These are phyloP conservation scores for Thryonomys swinderianus DNA, from an alignment of 2,113 vertebrate species.

Conservation along the genomic window DNA sequence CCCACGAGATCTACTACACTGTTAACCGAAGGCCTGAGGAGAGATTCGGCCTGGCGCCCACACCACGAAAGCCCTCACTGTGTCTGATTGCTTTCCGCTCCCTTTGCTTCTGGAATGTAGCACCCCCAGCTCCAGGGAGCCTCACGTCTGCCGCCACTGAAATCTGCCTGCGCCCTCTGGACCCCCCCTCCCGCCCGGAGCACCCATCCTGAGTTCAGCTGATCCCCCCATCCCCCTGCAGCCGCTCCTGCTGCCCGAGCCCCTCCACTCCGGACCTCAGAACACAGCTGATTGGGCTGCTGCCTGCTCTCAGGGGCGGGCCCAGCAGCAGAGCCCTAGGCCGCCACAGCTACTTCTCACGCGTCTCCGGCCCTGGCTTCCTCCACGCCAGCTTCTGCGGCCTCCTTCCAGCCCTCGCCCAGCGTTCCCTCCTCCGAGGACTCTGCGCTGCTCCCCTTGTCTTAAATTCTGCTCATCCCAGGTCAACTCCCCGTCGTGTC, in stretches of 20 bases:
- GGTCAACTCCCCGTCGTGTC: not conserved
- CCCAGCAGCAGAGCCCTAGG: not conserved
- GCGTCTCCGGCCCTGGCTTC: not conserved
- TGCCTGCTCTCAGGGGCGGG: not conserved
- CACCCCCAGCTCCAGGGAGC: not conserved
- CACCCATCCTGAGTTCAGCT: not conserved
- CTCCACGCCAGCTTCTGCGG: rapidly evolving
- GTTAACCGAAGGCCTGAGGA: not conserved
- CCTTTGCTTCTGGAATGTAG: not conserved
- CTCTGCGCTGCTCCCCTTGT: not conserved
- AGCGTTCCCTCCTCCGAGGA: not conserved
- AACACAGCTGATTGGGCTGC: not conserved
- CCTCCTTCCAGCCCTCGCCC: not conserved
- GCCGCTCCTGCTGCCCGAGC: not conserved
- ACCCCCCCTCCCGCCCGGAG: too few relatives aligned
- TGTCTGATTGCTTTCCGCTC: not conserved
- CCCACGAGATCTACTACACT: not conserved
- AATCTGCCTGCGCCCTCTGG: not conserved
- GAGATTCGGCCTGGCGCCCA: too few relatives aligned
- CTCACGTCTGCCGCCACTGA: not conserved
- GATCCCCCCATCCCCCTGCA: not conserved
- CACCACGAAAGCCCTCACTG: not conserved
- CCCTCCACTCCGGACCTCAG: not conserved
- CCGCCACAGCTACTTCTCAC: not conserved
- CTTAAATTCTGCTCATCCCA: not conserved